Evolutionary conservation across 1,140 invertebrate species (phyloP).

Genomic region (Polypedilum vanderplanki): DNA sequence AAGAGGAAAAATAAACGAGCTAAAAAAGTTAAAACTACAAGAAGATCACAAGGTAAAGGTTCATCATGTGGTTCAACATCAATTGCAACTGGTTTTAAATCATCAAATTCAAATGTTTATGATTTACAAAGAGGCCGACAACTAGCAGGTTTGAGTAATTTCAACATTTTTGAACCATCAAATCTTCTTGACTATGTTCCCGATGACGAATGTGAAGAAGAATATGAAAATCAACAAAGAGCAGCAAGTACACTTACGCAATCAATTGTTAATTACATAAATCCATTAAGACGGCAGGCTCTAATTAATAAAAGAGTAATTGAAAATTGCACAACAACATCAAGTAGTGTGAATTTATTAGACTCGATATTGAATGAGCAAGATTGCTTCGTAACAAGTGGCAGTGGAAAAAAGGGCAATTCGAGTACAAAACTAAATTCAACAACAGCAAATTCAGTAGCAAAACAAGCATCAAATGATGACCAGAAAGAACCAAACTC

Average conservation of each 20-base stretch:
- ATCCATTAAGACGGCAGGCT: not conserved
- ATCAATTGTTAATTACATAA: not conserved
- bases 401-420: no score
- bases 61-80: not conserved
- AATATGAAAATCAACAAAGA: not conserved
- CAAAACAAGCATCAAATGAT: not conserved
- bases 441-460: not conserved
- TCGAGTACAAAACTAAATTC: not conserved
- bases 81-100: not conserved
- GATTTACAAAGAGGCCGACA: not conserved
- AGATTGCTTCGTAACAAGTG: not conserved
- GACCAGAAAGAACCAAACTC: not conserved
- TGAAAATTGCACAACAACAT: not conserved
- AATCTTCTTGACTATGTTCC: constrained; percentile 20
- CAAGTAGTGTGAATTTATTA: not conserved
- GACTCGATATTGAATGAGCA: not conserved
- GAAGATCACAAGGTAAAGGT: not conserved
- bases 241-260: not conserved
- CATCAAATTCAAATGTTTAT: constrained; percentile 10
- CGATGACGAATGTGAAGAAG: not conserved
- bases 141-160: not conserved
- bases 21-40: not conserved
- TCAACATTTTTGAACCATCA: not conserved
- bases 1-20: constrained; percentile 39
- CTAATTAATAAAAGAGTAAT: not conserved